These are phyloP conservation scores for Triplophysa bombifrons DNA, from an alignment of 2,797 vertebrate genomes.

Conservation along the genomic window DNA sequence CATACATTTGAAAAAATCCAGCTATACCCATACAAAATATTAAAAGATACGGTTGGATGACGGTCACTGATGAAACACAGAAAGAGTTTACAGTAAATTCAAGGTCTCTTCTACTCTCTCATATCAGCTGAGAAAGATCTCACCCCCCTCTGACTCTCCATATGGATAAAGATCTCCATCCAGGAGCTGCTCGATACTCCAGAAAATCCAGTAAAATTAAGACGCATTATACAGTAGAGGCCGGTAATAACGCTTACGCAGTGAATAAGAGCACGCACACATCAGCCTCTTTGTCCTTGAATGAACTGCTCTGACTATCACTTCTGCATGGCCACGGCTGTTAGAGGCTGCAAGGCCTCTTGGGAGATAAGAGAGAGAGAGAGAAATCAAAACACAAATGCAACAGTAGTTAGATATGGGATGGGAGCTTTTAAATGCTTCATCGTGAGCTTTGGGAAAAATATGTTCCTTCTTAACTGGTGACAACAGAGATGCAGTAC, in stretches of 20 bases:
- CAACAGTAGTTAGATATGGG: constrained; percentile 2
- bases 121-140: constrained; percentile 14
- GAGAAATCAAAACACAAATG: neutral
- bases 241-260: neutral
- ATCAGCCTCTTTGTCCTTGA: constrained; percentile 27
- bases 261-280: neutral
- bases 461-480: neutral
- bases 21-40: too few relatives aligned
- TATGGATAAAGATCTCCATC: constrained; percentile 26
- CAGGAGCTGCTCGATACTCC: neutral
- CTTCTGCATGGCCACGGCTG: constrained; percentile 29
- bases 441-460: neutral
- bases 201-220: neutral
- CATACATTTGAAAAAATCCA: too few relatives aligned
- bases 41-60: too few relatives aligned
- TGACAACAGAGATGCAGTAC: neutral
- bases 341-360: constrained; percentile 30
- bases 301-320: constrained; percentile 14
- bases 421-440: neutral
- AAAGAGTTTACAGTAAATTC: neutral
- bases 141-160: neutral
- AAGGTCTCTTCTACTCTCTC: neutral
- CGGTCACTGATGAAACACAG: neutral
- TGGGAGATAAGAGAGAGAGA: constrained; percentile 21
- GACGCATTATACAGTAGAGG: neutral